Percentiles rank a stretch among this genome's conserved stretches.
phyloP scores from a whole-genome alignment of 2,113 vertebrate genomes.

The Gasterosteus nipponicus region DNA sequence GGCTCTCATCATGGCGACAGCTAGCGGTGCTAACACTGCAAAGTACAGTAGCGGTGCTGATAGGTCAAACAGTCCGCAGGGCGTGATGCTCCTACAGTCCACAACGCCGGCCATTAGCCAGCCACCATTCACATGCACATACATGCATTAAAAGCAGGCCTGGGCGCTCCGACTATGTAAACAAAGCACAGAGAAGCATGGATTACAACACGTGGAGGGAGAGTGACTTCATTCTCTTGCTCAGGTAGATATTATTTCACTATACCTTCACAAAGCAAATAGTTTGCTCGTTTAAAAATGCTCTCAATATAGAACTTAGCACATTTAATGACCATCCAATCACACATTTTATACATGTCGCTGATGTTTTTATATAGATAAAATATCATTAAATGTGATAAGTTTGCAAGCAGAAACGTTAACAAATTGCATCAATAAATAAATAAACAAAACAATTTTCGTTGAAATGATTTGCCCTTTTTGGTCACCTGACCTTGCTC shows the following conservation, averaged over 20 bases:
- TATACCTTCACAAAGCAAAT: background rate
- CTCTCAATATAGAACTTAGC: background rate
- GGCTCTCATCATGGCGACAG: background rate
- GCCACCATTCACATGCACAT: background rate
- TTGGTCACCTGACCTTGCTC: background rate
- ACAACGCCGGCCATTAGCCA: background rate
- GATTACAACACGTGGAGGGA: background rate
- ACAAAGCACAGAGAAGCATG: constrained; percentile 1
- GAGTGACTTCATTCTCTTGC: constrained; percentile 2
- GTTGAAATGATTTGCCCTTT: background rate
- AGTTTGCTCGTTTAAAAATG: background rate
- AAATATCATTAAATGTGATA: background rate
- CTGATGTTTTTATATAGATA: background rate
- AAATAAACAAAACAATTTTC: background rate
- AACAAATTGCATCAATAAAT: background rate
- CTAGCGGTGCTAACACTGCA: background rate
- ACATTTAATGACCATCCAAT: background rate
- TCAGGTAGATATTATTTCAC: background rate
- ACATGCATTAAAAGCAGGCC: background rate
- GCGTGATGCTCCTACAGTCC: background rate
- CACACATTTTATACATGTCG: background rate
- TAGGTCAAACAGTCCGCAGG: too few relatives aligned
- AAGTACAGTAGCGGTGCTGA: background rate
- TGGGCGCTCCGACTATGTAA: background rate
- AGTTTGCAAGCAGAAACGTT: background rate